Percentiles rank a stretch among this genome's conserved stretches.
Evolutionary conservation across 2,888 invertebrate species (phyloP).

Genomic region (Panopea generosa): DNA sequence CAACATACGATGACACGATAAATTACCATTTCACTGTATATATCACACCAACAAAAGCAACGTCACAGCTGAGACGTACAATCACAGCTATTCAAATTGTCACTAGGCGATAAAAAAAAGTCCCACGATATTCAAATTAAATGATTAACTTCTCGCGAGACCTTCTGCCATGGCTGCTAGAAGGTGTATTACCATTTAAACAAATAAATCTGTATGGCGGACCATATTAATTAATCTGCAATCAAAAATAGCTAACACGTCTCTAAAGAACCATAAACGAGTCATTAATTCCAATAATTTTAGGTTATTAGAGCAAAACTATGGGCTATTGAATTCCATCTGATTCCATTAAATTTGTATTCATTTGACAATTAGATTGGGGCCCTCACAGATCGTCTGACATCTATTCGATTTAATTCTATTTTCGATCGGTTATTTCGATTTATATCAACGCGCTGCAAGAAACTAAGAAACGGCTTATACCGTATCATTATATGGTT

Average conservation of each 20-base stretch:
- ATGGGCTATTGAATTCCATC: conserved; percentile 53
- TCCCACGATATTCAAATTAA: too few species aligned
- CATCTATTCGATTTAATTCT: conserved; percentile 55
- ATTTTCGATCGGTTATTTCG: conserved; percentile 45
- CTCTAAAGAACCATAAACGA: conserved; percentile 56
- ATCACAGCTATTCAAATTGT: too few species aligned
- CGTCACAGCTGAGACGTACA: too few species aligned
- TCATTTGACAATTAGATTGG: conserved; percentile 63
- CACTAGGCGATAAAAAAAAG: too few species aligned
- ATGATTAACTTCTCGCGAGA: too few species aligned
- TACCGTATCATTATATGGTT: conserved; percentile 5
- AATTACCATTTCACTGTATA: too few species aligned
- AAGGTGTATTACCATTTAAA: conserved; percentile 5
- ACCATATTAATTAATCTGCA: conserved; percentile 58
- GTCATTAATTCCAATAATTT: conserved; percentile 62
- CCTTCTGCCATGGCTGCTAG: too few species aligned
- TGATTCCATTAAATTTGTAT: conserved; percentile 65
- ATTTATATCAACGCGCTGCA: conserved; percentile 30
- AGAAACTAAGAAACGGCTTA: conserved; percentile 23
- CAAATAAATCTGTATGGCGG: conserved; percentile 44
- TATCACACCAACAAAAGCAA: too few species aligned
- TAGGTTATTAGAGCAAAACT: conserved; percentile 62
- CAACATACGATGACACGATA: too few species aligned
- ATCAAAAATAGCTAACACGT: conserved; percentile 50
- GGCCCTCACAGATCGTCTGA: conserved; percentile 29